phyloP scores from a whole-genome alignment of 2,888 invertebrate species.

The Incurvaria masculella region DNA sequence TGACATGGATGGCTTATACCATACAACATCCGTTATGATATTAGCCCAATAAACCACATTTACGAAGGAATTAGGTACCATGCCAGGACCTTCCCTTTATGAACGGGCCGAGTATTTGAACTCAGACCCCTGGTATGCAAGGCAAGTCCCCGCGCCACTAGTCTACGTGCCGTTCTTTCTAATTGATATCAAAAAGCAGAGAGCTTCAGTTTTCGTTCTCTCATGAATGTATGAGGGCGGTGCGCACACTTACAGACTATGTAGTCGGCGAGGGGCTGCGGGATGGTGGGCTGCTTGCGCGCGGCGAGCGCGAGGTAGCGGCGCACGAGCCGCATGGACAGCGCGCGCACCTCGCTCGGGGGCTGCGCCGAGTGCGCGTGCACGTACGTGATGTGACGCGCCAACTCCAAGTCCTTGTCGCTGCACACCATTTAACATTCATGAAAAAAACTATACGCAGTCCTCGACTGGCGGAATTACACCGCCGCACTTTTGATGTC shows the following conservation, averaged over 20 bases:
- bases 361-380: slow-evolving; percentile 92
- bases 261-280: slow-evolving; percentile 81
- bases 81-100: too few species aligned
- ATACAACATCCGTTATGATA: too few species aligned
- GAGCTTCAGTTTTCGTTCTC: background rate
- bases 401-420: slow-evolving; percentile 75
- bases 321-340: slow-evolving; percentile 91
- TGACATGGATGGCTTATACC: too few species aligned
- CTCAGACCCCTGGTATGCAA: too few species aligned
- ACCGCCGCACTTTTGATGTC: too few species aligned
- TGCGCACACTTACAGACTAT: slow-evolving; percentile 64
- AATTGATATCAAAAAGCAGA: background rate
- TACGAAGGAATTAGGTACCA: too few species aligned
- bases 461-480: too few species aligned
- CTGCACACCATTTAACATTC: slow-evolving; percentile 25
- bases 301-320: slow-evolving; percentile 91
- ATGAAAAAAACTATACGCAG: too few species aligned
- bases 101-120: too few species aligned
- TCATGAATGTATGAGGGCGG: background rate
- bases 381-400: slow-evolving; percentile 97
- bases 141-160: too few species aligned
- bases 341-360: slow-evolving; percentile 62
- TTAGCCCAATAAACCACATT: too few species aligned
- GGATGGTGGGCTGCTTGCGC: slow-evolving; percentile 83
- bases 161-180: too few species aligned